phyloP scores from a whole-genome alignment of 2,113 vertebrate genomes.

The Podilymbus podiceps region DNA sequence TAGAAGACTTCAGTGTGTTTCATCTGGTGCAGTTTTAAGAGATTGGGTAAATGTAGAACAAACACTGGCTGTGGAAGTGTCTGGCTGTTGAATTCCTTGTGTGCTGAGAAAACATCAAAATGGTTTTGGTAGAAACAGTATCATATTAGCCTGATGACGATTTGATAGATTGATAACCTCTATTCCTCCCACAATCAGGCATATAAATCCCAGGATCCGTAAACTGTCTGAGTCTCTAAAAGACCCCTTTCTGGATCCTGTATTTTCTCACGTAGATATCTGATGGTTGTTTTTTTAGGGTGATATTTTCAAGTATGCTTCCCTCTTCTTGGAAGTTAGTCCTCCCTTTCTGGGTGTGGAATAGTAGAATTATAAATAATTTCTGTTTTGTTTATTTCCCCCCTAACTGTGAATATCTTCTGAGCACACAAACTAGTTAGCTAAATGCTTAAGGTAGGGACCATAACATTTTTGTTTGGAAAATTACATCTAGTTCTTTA shows the following conservation, averaged over 20 bases:
- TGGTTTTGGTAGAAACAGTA: not conserved
- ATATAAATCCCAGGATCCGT: not conserved
- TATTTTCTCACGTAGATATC: not conserved
- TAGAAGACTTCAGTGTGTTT: not conserved
- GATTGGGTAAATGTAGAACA: not conserved
- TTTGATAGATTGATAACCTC: not conserved
- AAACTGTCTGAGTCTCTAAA: not conserved
- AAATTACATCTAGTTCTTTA: constrained; percentile 17
- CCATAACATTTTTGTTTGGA: constrained; percentile 14
- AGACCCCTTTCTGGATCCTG: not conserved
- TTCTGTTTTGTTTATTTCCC: not conserved
- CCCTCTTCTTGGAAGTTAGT: not conserved
- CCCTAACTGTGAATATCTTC: not conserved
- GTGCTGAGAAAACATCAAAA: not conserved
- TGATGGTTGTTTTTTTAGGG: not conserved
- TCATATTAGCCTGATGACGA: not conserved
- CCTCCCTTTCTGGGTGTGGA: not conserved
- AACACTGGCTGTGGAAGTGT: not conserved
- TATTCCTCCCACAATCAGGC: not conserved
- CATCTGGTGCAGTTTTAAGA: not conserved
- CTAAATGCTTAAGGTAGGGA: not conserved
- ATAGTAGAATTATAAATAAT: not conserved
- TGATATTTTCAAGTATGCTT: not conserved
- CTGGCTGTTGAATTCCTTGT: not conserved
- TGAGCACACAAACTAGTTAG: not conserved